A percentile compares a stretch with the other conserved stretches of the same genome.
These are phyloP conservation scores for Bellardia bayeri DNA, from an alignment of 2,888 invertebrate species.

Conservation along the genomic window DNA sequence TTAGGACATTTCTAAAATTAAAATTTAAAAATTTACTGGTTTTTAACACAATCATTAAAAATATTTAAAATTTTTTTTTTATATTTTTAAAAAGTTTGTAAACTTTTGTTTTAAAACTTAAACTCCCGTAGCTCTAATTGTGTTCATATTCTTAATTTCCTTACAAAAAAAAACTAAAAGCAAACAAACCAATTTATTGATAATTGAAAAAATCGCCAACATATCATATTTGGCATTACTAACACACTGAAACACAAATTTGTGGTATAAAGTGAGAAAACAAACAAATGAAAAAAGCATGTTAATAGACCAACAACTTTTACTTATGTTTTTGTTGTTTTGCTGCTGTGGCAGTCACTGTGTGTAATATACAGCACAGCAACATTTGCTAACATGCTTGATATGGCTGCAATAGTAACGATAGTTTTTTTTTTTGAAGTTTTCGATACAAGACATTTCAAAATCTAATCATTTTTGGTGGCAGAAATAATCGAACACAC, in stretches of 20 bases:
- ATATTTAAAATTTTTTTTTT: no score
- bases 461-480: conserved; percentile 52
- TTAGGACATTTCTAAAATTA: no score
- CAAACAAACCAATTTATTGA: not conserved
- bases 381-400: conserved; percentile 41
- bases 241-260: conserved; percentile 52
- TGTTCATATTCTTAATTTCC: not conserved
- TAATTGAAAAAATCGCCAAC: conserved; percentile 9
- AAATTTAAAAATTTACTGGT: no score
- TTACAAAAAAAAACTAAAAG: not conserved
- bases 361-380: conserved; percentile 2
- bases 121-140: not conserved
- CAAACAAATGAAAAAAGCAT: conserved; percentile 41
- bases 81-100: no score
- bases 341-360: no score
- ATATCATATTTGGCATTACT: conserved; percentile 44
- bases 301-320: conserved; percentile 62
- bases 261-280: not conserved
- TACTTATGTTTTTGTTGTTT: not conserved
- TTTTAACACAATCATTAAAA: no score
- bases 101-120: not conserved
- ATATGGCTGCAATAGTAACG: conserved; percentile 40
- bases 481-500: conserved; percentile 15
- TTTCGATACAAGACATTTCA: conserved; percentile 38
- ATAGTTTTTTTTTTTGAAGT: conserved; percentile 38